phyloP scores from a whole-genome alignment of 92 coral and sea anemone species.

The Parazoanthus swiftii region DNA sequence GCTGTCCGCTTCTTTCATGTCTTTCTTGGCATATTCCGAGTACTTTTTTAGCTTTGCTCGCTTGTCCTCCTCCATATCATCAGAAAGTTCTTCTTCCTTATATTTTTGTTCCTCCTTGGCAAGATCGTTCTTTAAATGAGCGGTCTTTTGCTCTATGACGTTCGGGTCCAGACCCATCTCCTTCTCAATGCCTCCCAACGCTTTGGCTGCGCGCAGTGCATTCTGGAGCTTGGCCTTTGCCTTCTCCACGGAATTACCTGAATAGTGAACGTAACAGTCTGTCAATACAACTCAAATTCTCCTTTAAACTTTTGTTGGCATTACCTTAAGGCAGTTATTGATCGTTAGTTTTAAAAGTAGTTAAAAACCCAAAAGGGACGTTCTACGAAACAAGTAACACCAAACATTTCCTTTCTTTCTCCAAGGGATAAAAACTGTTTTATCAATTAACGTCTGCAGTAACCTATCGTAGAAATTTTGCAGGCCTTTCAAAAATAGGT shows the following conservation, averaged over 20 bases:
- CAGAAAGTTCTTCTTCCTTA: conserved; percentile 36
- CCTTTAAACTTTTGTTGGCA: background rate
- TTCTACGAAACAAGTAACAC: too few species aligned
- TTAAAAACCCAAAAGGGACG: too few species aligned
- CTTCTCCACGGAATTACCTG: conserved; percentile 24
- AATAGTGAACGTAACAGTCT: background rate
- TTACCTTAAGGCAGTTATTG: too few species aligned
- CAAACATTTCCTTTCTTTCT: too few species aligned
- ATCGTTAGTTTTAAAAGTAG: too few species aligned
- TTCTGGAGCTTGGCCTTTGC: conserved; percentile 40
- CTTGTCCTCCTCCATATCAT: conserved; percentile 20
- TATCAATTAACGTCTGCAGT: too few species aligned
- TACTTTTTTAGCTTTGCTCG: conserved; percentile 27
- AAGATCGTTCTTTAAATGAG: conserved; percentile 7
- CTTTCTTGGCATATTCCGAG: conserved; percentile 43
- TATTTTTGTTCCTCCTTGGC: conserved; percentile 26
- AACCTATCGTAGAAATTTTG: too few species aligned
- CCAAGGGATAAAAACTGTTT: too few species aligned
- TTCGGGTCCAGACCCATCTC: conserved; percentile 30
- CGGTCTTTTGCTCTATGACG: conserved; percentile 18
- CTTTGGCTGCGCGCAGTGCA: conserved; percentile 37
- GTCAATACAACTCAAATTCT: too few species aligned
- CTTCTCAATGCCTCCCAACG: conserved; percentile 41
- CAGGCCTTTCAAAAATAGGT: too few species aligned
- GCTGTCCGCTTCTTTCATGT: conserved; percentile 42